Base-by-base conservation (phyloP, 2,888 invertebrate species). In the Augochlorella aurata region DNA sequence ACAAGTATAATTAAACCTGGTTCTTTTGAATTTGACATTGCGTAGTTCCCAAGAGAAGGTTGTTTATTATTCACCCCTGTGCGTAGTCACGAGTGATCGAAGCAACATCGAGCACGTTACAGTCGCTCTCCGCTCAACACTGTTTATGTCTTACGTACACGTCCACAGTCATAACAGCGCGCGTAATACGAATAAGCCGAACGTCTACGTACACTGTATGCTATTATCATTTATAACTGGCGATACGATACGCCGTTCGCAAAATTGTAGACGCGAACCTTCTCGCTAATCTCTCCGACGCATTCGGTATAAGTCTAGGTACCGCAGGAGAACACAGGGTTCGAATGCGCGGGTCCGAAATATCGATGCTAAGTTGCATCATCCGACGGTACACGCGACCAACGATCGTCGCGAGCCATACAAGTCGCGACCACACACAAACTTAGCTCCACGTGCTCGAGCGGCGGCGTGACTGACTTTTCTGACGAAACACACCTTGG, bases 351-450 rank as follows among this genome's bases (percentile, higher is more conserved):
- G 47, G 49, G 47, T 84, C 78, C 82, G 86, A 86, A 86, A 86
- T 78, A 85, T 86, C 81, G 69, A 68, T 50, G 63, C 21, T 54
- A 66, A 58, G 85, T 87, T 89, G 85, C 88, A 87, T 89, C 89
- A 89, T 85, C 65, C 85, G 63, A 74, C 75, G 67, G 50, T 70
- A 82, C 69, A n/a, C 61, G 58, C 75, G 74, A 63, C 79, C 74
- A 76, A 70, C 54, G 72, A 63, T 81, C 71, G 79, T 84, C 65
- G 67, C 79, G 82, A 71, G 67, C 87, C 85, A 88, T 88, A 89
- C 83, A 89, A 88, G 89, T 89, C 86, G 77, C 82, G 88, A 45
- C 54, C 44, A 77, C 54, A 78, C 63, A 61, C 73, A 71, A 74
- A 72, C 74, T 77, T 74, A 72, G 72, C 79, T 79, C 81, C 87